phyloP scores from a whole-genome alignment of 2,113 vertebrate species.

The Girardinichthys multiradiatus region DNA sequence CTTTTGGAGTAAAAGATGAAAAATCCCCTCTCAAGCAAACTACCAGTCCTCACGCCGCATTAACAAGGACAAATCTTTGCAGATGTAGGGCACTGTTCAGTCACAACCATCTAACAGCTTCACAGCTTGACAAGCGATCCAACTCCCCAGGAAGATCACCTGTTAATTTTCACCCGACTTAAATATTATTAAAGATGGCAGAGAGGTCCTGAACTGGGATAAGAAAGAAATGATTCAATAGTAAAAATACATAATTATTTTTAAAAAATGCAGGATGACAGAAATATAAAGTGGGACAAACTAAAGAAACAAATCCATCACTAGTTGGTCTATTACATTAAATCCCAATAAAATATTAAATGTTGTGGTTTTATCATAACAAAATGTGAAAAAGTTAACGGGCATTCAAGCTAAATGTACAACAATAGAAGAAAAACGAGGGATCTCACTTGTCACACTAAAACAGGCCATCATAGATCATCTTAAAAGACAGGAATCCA shows the following conservation, averaged over 20 bases:
- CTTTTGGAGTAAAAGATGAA: neutral
- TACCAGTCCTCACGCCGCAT: neutral
- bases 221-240: conserved; percentile 4
- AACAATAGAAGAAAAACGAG: neutral
- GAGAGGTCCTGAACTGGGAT: neutral
- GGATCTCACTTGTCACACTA: neutral
- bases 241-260: neutral
- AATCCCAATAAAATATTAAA: neutral
- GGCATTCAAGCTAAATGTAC: neutral
- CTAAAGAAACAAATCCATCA: neutral
- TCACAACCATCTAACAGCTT: neutral
- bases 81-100: neutral
- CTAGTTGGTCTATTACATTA: neutral
- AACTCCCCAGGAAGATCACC: neutral
- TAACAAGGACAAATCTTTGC: neutral
- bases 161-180: neutral
- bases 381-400: neutral
- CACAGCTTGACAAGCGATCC: too few relatives aligned
- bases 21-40: neutral
- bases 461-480: neutral
- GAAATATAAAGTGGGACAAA: neutral
- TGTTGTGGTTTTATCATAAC: neutral
- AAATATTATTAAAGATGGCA: neutral
- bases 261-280: neutral
- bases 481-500: neutral